Evolutionary conservation across 2,888 invertebrate species (phyloP), one percentile per base, ranked within the genome.

Genomic region (Augochlorella aurata): DNA sequence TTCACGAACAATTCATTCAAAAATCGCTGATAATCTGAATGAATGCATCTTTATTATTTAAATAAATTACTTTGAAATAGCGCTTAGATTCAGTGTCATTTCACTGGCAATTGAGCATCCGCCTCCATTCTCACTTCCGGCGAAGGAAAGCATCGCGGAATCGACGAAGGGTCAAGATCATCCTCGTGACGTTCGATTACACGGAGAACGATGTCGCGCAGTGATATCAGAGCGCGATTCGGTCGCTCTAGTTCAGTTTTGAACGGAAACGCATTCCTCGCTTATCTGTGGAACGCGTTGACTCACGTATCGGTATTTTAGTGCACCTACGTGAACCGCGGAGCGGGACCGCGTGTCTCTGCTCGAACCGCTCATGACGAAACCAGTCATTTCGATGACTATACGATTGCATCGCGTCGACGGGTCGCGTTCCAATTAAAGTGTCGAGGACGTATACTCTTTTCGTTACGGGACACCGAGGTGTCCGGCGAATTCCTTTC

Each of bases 211-310:
- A n/a, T 4, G 38, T 63, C 38, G 8, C 18, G 7, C 16, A 71
- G 2, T 21, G 75, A 63, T 61, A 67, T 61, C 14, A 3, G 14
- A 29, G 16, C 69, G n/a, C 70, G 49, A 52, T 70, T 70, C 67
- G 47, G 47, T n/a, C 21, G 49, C n/a, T 58, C 74, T 45, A 52
- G n/a, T 61, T 61, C 16, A 61, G 47, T 68, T 67, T 71, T 67
- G 21, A 58, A 65, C 65, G 66, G 54, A 84, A 73, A 24, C 67
- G 74, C 82, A 81, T 85, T 79, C 81, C 77, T 70, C 67, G 49
- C 80, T 86, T 89, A 89, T 88, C 87, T 83, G 71, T 73, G 86
- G 83, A 85, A 85, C 61, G 47, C 61, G 82, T 87, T 89, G 90
- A 90, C 79, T 90, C 90, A 90, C 81, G 76, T 81, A 81, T 85